These are phyloP conservation scores for Didymodactylos carnosus DNA, from an alignment of 2,888 invertebrate species.

Conservation along the genomic window DNA sequence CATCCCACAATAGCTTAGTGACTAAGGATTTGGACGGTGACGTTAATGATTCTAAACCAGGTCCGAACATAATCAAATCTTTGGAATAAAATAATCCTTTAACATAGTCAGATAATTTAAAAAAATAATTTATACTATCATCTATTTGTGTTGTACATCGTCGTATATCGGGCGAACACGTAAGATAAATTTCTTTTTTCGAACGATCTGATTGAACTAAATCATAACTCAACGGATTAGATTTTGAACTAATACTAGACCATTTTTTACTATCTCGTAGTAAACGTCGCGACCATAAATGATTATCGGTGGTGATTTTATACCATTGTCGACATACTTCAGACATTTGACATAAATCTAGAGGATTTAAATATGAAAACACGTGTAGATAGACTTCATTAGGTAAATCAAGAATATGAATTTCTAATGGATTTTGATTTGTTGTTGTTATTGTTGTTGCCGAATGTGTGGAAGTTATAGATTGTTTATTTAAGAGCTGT, in stretches of 20 bases:
- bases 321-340: neutral
- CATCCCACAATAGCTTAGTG: slow-evolving; percentile 8
- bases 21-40: slow-evolving; percentile 5
- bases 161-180: neutral
- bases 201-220: neutral
- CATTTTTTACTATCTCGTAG: neutral
- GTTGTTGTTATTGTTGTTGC: no score
- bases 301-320: neutral
- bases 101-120: neutral
- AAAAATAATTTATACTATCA: neutral
- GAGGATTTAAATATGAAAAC: neutral
- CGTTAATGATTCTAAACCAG: slow-evolving; percentile 9
- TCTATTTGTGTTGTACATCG: neutral
- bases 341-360: neutral
- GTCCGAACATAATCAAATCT: slow-evolving; percentile 5
- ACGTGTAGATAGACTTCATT: neutral
- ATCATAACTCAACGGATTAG: neutral
- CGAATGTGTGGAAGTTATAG: no score
- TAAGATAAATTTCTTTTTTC: neutral
- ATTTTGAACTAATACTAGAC: neutral
- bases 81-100: neutral
- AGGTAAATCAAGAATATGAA: neutral
- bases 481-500: no score
- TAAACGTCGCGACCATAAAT: neutral
- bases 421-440: no score